phyloP scores from a whole-genome alignment of 2,797 vertebrate species.

The Propithecus perrieri region DNA sequence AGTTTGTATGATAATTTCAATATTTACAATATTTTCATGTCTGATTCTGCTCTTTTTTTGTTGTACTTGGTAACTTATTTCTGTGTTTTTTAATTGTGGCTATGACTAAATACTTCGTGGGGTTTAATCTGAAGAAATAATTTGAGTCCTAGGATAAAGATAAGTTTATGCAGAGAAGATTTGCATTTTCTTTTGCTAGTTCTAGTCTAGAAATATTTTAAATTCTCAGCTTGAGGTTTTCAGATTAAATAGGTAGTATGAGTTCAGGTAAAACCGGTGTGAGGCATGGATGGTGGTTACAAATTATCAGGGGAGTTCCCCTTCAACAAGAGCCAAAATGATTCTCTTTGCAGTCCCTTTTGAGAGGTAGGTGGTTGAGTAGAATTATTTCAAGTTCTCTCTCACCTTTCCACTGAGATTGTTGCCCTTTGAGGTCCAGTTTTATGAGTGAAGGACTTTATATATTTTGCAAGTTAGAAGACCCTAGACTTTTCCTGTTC shows the following conservation, averaged over 20 bases:
- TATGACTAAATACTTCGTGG: neutral
- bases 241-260: neutral
- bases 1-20: neutral
- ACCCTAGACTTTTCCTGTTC: neutral
- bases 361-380: neutral
- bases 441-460: neutral
- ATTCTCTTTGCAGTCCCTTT: neutral
- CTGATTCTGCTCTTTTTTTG: neutral
- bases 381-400: neutral
- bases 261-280: neutral
- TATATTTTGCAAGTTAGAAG: neutral
- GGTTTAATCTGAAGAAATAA: neutral
- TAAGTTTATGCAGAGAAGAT: neutral
- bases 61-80: neutral
- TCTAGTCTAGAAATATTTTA: neutral
- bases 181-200: conserved; percentile 11
- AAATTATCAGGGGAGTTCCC: neutral
- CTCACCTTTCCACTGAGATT: neutral
- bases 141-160: neutral
- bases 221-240: neutral
- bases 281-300: neutral
- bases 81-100: conserved; percentile 8
- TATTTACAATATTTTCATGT: neutral
- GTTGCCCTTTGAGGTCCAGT: neutral
- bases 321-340: neutral